Evolutionary conservation across 2,797 vertebrate species (phyloP), one percentile per base, ranked within the genome.

Genomic region (Lateolabrax maculatus): DNA sequence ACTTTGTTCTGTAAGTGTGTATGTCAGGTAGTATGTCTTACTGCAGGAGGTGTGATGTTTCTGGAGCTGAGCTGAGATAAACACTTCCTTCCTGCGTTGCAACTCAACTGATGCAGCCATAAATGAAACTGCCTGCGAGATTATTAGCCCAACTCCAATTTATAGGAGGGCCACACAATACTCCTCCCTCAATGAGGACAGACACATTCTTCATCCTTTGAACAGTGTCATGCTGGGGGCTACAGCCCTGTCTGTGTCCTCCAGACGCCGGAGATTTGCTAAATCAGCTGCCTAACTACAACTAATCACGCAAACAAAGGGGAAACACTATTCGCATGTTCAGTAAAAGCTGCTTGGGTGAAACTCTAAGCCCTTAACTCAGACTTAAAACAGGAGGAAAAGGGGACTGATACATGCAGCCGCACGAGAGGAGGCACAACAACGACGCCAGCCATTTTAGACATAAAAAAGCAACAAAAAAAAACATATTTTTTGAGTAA

Each of bases 21-120:
- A n/a, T 68, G n/a, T 64, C n/a, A 12, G 27, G 27, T 19, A 2
- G 16, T 11, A 7, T 55, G 31, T 51, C 18, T 19, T 19, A 9
- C 23, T n/a, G 43, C n/a, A 37, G 52, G 43, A 46, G 53, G 36
- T 51, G 65, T 61, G 53, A 70, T 15, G 18, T 79, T 64, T 69
- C 37, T 64, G n/a, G 6, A 36, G 52, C 37, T n/a, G 7, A 29
- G 48, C 18, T 29, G 37, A 34, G 58, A 61, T 11, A 25, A 27
- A 48, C 62, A 53, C 34, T 29, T 60, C 60, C 41, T 53, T 41
- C 39, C 19, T 69, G 69, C 21, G 31, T 36, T 23, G n/a, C 41
- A 64, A n/a, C 61, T n/a, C 10, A 27, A 10, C 39, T 46, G 25
- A 55, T 27, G 27, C 15, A 58, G 55, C 21, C 57, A 43, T 16